Evolutionary conservation across 2,113 vertebrate genomes (phyloP), one percentile per base, ranked within the genome.

Genomic region (Trematomus loennbergii): DNA sequence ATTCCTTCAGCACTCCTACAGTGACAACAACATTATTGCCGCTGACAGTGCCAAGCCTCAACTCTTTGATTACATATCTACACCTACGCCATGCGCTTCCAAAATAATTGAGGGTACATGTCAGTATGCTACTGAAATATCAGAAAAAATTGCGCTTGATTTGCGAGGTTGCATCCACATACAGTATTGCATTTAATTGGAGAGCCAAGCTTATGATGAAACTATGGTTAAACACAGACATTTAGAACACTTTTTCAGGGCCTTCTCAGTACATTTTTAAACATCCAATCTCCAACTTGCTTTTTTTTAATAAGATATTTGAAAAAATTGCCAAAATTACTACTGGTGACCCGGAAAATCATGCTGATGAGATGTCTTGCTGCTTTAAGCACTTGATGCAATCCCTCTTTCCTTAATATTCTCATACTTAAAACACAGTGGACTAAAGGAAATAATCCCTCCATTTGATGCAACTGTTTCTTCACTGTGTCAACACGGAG

Each of bases 1-100:
- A 71, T 54, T 48, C 33, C n/a, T 33, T 72, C 61, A 62, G 76
- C 22, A 13, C 57, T 86, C 40, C 72, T 58, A 64, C 72, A 70
- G 72, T 22, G 43, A 22, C 46, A 60, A 78, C 69, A 67, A 40
- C 59, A 8, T 66, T 69, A 88, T 84, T 64, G 15, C 13, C 2
- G 7, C 17, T 63, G 81, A 79, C 72, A 58, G 61, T 36, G 61
- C 77, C 74, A 52, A 2, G 53, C 36, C 25, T 9, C n/a, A 12
- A 54, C 25, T 29, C 75, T 54, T 79, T 73, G 57, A 54, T 62
- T 68, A 59, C 53, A 36, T 55, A 36, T 12, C 45, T 53, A 49
- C 17, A 46, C 12, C 59, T 48, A 15, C 18, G 18, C 29, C 5
- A 0, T 36, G 52, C 36, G 1, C 52, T 54, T 54, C 15, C 66